Percentiles rank a stretch among this genome's conserved stretches.
Evolutionary conservation across 2,113 vertebrate genomes (phyloP).

Genomic region (Gavia stellata): DNA sequence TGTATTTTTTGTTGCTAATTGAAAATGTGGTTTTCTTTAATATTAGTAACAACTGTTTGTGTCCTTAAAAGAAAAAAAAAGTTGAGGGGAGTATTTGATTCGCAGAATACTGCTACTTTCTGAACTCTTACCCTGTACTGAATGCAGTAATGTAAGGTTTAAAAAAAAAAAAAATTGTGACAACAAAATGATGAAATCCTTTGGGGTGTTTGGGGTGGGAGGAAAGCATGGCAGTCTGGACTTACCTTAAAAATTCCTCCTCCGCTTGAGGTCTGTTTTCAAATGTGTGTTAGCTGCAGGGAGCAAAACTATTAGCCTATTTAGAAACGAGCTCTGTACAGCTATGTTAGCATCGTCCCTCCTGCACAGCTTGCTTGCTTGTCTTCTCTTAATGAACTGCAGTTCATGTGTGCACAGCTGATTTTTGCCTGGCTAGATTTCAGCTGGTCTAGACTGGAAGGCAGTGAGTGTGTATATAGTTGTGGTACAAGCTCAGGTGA

Average conservation of each 20-base stretch:
- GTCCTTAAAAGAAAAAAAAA: background rate
- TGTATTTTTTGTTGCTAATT: background rate
- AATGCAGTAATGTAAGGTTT: background rate
- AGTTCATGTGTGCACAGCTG: background rate
- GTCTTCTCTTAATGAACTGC: background rate
- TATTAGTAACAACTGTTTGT: background rate
- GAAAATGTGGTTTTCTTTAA: background rate
- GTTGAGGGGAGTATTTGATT: background rate
- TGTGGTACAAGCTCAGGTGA: background rate
- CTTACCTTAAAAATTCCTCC: conserved; percentile 28
- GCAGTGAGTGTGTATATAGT: background rate
- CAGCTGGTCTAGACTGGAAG: conserved; percentile 2
- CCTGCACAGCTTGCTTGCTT: background rate
- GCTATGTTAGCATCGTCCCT: conserved; percentile 12
- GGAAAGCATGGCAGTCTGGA: background rate
- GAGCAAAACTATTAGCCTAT: conserved; percentile 28
- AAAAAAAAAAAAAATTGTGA: background rate
- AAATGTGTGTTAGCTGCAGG: conserved; percentile 35
- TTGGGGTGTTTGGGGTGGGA: background rate
- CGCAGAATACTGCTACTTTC: background rate
- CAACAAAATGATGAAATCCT: background rate
- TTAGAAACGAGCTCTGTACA: conserved; percentile 17
- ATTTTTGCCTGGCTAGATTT: conserved; percentile 23
- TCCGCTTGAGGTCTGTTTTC: background rate
- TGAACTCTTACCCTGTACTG: background rate